Percentiles rank a stretch among this genome's conserved stretches.
phyloP scores from a whole-genome alignment of 2,888 invertebrate species.

The Tholera decimalis region DNA sequence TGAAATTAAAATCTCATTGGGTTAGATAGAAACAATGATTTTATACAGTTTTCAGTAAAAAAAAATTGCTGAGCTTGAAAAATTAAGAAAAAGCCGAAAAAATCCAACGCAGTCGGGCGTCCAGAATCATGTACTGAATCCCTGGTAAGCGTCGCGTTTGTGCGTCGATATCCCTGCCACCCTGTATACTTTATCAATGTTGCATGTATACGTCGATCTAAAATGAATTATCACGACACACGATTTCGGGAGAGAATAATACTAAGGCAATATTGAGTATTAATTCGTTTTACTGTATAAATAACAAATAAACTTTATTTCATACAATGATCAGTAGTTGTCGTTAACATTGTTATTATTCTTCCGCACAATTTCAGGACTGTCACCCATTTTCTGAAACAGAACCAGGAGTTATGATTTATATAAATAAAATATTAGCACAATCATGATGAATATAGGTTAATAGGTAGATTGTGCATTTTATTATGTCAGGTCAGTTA shows the following conservation, averaged over 20 bases:
- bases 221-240: not conserved
- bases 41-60: too few species aligned
- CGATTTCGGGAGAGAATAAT: conserved; percentile 4
- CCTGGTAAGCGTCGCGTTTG: too few species aligned
- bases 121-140: too few species aligned
- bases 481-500: conserved; percentile 26
- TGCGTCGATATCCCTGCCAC: too few species aligned
- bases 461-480: conserved; percentile 23
- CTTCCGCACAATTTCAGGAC: conserved; percentile 60
- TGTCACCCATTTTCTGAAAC: conserved; percentile 74
- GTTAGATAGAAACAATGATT: too few species aligned
- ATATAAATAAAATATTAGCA: not conserved
- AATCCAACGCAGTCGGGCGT: too few species aligned
- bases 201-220: not conserved
- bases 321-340: conserved; percentile 21
- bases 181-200: not conserved
- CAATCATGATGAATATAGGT: not conserved
- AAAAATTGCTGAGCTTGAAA: too few species aligned
- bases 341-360: conserved; percentile 65
- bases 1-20: too few species aligned
- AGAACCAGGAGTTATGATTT: conserved; percentile 10
- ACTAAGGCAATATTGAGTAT: not conserved
- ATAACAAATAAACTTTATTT: conserved; percentile 13
- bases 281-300: conserved; percentile 21
- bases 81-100: too few species aligned